These are phyloP conservation scores for Drosophila elegans DNA, from an alignment of 1,140 invertebrate species.

Conservation along the genomic window DNA sequence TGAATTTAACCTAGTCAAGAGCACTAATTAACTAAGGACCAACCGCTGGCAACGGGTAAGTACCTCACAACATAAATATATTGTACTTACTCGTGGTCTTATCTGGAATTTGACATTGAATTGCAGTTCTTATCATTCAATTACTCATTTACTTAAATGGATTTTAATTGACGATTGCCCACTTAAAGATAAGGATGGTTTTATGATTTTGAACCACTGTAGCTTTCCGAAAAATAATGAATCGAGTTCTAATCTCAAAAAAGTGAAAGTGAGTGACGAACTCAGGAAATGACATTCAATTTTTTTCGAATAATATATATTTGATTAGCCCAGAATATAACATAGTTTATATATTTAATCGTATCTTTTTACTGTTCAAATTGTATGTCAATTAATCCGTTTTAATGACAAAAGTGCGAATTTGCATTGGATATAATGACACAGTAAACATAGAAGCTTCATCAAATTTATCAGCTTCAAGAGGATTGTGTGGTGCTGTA, in stretches of 20 bases:
- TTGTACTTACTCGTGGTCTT: background rate
- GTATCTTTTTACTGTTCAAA: background rate
- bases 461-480: slow-evolving; percentile 20
- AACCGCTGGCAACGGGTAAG: slow-evolving; percentile 13
- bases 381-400: background rate
- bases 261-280: slow-evolving; percentile 15
- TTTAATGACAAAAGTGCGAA: slow-evolving; percentile 70
- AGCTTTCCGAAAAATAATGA: background rate
- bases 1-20: slow-evolving; percentile 21
- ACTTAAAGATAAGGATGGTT: slow-evolving; percentile 7
- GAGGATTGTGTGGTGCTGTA: slow-evolving; percentile 25
- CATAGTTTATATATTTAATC: too few relatives aligned
- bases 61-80: background rate
- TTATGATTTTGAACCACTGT: slow-evolving; percentile 7
- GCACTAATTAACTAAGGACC: slow-evolving; percentile 3
- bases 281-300: background rate
- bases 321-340: too few relatives aligned
- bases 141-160: slow-evolving; percentile 24
- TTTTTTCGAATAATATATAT: too few relatives aligned
- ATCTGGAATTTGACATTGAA: slow-evolving; percentile 6
- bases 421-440: slow-evolving; percentile 73
- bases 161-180: slow-evolving; percentile 37
- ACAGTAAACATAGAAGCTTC: slow-evolving; percentile 62
- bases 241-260: background rate
- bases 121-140: slow-evolving; percentile 24